Evolutionary conservation across 1,140 invertebrate genomes (phyloP), one percentile per base, ranked within the genome.

Genomic region (Trachymyrmex cornetzi): DNA sequence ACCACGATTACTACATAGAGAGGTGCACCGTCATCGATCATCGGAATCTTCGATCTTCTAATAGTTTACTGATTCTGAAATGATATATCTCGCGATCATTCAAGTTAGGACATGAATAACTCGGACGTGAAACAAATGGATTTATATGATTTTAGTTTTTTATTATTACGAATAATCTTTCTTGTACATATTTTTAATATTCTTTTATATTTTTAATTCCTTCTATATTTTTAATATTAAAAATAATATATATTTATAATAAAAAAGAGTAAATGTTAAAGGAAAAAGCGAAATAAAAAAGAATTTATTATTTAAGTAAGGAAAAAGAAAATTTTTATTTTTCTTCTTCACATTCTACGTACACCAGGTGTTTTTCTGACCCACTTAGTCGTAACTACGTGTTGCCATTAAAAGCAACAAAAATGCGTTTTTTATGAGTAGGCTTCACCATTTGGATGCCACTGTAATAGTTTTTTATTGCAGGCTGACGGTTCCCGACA

Each of bases 401-500:
- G 19, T 44, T 72, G 44, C 24, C 7, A 48, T 30, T 74, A 7
- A 11, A 22, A 34, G 12, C 7, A 67, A 69, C 11, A 67, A 63
- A 16, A 24, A 24, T 38, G 14, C 55, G n/a, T 48, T 69, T 84
- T 84, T 84, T 84, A 84, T 30, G 50, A 34, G 27, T 66, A 88
- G 27, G 11, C 67, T 91, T 86, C 63, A 34, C 34, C 57, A 57
- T 80, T 86, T 85, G 81, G 50, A 77, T 57, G 50, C 59, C 72
- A 59, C 63, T 61, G 75, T 89, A 50, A 82, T 87, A 84, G 72
- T 79, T 88, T 84, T 85, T 87, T 91, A 89, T 89, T 91, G 63
- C 79, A 77, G 59, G n/a, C 48, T 30, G 44, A 85, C 38, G 44
- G 34, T 61, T 34, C 22, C 57, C 38, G 66, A 69, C 85, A 74